A percentile compares a stretch with the other conserved stretches of the same genome.
Evolutionary conservation across 2,888 invertebrate genomes (phyloP).

Genomic region (Hypolimnas misippus): DNA sequence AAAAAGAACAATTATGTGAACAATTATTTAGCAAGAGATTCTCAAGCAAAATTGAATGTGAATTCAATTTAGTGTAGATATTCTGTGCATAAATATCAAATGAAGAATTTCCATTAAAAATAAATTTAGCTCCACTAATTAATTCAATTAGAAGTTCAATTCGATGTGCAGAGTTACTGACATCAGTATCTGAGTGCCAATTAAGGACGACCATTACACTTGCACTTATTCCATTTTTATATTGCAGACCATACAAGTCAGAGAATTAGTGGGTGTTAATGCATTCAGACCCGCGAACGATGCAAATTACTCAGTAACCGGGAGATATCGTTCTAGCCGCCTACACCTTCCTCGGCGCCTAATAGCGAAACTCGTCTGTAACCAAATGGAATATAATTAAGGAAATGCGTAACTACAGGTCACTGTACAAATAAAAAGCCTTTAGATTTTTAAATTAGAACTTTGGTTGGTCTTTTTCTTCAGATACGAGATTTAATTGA

Average conservation of each 20-base stretch:
- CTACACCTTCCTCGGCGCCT: slow-evolving; percentile 35
- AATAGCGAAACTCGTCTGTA: slow-evolving; percentile 37
- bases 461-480: neutral
- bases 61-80: too few species aligned
- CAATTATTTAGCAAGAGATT: neutral
- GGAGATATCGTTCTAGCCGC: slow-evolving; percentile 19
- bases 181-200: neutral
- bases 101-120: neutral
- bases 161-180: neutral
- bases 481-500: neutral
- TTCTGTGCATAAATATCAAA: neutral
- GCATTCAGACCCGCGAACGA: slow-evolving; percentile 37
- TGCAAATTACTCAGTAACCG: slow-evolving; percentile 42
- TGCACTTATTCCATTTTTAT: slow-evolving; percentile 19
- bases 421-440: slow-evolving; percentile 11
- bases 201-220: slow-evolving; percentile 12
- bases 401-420: slow-evolving; percentile 35
- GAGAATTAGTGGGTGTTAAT: slow-evolving; percentile 43
- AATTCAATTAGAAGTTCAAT: neutral
- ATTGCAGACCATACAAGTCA: slow-evolving; percentile 17
- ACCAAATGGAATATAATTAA: slow-evolving; percentile 26
- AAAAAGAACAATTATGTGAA: neutral
- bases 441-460: neutral
- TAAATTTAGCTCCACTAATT: neutral
- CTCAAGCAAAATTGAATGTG: neutral